Percentiles rank a stretch among this genome's conserved stretches.
Evolutionary conservation across 2,113 vertebrate genomes (phyloP).

Genomic region (Dasypus novemcinctus): DNA sequence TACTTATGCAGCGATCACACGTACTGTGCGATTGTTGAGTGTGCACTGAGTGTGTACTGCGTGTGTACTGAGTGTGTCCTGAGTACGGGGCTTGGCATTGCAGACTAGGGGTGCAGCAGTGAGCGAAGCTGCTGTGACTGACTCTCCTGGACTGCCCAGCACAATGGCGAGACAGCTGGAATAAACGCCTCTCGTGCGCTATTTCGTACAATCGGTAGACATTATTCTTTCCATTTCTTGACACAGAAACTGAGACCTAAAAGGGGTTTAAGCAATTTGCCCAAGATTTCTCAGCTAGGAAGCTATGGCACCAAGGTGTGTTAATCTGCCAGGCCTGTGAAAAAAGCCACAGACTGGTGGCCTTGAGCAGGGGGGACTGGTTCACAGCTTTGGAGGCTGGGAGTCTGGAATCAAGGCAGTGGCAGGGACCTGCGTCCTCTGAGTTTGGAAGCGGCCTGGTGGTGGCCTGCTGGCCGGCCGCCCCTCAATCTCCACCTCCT

Average conservation of each 20-base stretch:
- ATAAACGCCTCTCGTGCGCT: neutral
- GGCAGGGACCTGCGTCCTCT: no score
- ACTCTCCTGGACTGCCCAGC: neutral
- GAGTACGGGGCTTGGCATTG: neutral
- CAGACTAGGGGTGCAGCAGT: no score
- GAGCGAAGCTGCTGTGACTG: accelerated
- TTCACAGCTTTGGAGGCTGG: no score
- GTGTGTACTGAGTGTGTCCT: neutral
- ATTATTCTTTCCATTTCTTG: neutral
- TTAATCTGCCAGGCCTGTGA: no score
- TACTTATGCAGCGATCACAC: neutral
- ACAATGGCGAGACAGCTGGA: neutral
- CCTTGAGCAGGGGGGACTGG: no score
- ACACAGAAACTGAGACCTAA: neutral
- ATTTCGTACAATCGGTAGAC: neutral
- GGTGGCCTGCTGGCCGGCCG: no score
- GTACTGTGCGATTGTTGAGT: neutral
- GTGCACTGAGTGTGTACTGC: no score
- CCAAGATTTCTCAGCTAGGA: neutral
- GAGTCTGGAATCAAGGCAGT: no score
- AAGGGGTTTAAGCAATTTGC: neutral
- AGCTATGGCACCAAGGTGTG: neutral
- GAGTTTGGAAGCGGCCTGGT: no score
- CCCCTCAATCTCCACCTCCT: no score
- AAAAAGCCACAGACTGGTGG: no score